Base-by-base conservation (phyloP, 1,140 invertebrate species). In the Propsilocerus akamusi region DNA sequence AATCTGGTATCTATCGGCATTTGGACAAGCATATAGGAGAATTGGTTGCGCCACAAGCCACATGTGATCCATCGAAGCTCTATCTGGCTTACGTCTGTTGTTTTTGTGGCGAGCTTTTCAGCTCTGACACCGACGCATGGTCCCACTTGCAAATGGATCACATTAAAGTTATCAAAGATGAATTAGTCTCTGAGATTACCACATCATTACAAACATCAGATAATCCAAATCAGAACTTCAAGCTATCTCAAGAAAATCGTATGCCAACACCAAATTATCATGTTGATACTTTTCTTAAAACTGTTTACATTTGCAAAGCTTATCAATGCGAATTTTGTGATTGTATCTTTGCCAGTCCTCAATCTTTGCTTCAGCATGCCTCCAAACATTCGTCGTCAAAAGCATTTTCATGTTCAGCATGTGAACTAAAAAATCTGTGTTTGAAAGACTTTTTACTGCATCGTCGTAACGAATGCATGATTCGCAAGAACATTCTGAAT, bases 301-400 rank as follows among this genome's bases (percentile, higher is more conserved):
- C 28, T 1, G 24, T 62, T 4, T 54, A 62, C 0, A 20, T 64
- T 17, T 52, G 51, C 20, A 63, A 71, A 11, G 53, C 74, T 2
- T 59, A 73, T 14, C 73, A 75, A 53, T 76, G 74, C 46, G 74
- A 76, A 54, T 76, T 72, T 51, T 76, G 74, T 53, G 73, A 74
- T 49, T 66, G 62, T 23, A 61, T 68, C 1, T 76, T 72, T 51
- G 63, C 64, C 0, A 70, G 73, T 23, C 64, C 68, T 48, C 59
- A 65, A 2, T 55, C 63, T 11, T 48, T 76, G 10, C 58, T 72
- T 2, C 48, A 54, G 12, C 74, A 76, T 53, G 67, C 69, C 26
- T 59, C 64, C 12, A 56, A 51, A 5, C 74, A 76, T 52, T 57
- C 66, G 11, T 64, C 70, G 5, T 64, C 68, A 11, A 66, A 63